These are phyloP conservation scores for Umimayanthus kanabou DNA, from an alignment of 92 coral and sea anemone species.

Conservation along the genomic window DNA sequence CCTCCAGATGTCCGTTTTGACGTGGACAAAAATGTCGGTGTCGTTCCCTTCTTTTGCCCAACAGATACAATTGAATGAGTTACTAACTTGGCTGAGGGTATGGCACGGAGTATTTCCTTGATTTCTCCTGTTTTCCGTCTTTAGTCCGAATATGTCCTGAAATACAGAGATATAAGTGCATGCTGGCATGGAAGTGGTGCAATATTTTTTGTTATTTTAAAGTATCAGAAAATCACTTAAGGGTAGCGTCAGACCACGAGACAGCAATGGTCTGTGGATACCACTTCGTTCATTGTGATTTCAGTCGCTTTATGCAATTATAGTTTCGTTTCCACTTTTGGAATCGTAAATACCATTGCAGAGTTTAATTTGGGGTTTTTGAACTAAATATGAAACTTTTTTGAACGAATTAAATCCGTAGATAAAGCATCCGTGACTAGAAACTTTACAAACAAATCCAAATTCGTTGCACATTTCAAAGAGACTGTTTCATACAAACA, in stretches of 20 bases:
- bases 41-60: neutral
- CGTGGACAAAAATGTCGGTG: neutral
- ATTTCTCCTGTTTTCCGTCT: constrained; percentile 9
- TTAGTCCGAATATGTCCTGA: constrained; percentile 20
- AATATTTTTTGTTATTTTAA: too few relatives aligned
- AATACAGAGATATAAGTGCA: neutral
- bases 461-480: too few relatives aligned
- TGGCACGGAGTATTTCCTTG: constrained; percentile 28
- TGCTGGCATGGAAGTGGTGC: too few relatives aligned
- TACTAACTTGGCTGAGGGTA: constrained; percentile 34
- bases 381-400: too few relatives aligned
- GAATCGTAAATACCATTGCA: too few relatives aligned
- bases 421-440: too few relatives aligned
- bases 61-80: neutral
- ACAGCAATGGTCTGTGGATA: neutral
- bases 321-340: neutral
- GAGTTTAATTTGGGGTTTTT: too few relatives aligned
- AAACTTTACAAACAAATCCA: too few relatives aligned
- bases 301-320: too few relatives aligned
- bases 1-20: neutral
- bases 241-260: neutral
- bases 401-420: too few relatives aligned
- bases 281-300: neutral
- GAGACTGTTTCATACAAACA: too few relatives aligned
- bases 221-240: neutral